A percentile compares a stretch with the other conserved stretches of the same genome.
Conservation (phyloP, 2,113 vertebrate genomes). For the Strix uralensis region DNA sequence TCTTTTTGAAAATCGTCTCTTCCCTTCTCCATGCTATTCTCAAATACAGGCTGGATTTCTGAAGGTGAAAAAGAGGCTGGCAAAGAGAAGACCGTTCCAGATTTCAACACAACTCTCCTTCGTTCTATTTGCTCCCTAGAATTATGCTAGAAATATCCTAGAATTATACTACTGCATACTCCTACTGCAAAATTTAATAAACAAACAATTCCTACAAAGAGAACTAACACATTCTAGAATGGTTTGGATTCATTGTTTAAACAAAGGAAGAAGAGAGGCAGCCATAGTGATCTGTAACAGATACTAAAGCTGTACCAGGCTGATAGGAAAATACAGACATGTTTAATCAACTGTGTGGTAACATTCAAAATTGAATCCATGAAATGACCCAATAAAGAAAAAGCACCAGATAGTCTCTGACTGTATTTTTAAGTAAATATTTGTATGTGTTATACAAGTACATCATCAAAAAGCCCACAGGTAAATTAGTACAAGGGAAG, state of each 20-base stretch:
- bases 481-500: neutral
- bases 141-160: neutral
- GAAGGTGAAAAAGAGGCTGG: neutral
- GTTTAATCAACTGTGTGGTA: neutral
- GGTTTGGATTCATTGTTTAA: neutral
- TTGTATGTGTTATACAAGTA: neutral
- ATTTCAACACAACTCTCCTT: neutral
- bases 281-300: neutral
- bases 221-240: neutral
- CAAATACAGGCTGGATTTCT: neutral
- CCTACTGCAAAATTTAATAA: neutral
- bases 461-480: neutral
- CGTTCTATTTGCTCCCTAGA: neutral
- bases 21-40: neutral
- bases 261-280: neutral
- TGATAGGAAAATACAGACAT: neutral
- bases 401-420: neutral
- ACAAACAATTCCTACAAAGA: neutral
- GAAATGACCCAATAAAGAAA: neutral
- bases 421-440: neutral
- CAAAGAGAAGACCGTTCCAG: neutral
- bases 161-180: neutral
- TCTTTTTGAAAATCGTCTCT: neutral
- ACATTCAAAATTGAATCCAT: neutral
- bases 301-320: neutral